These are phyloP conservation scores for Thecophora atra DNA, from an alignment of 2,888 invertebrate genomes.

Conservation along the genomic window DNA sequence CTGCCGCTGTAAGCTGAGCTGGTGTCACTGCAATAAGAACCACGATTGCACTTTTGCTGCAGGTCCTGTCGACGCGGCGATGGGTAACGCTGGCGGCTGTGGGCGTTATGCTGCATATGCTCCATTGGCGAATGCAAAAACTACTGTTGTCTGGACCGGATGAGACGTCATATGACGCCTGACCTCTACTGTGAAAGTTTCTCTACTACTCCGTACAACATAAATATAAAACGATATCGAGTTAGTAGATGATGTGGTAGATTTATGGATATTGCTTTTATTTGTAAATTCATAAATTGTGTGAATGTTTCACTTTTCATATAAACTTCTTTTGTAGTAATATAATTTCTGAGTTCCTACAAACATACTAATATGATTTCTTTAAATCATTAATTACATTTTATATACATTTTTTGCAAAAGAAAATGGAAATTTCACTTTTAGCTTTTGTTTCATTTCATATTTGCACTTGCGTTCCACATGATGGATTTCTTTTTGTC, in stretches of 20 bases:
- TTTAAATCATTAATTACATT: no score
- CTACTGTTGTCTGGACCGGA: background rate
- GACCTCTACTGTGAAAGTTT: no score
- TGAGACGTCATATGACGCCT: background rate
- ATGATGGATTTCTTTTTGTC: background rate
- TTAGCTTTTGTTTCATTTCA: slow-evolving; percentile 11
- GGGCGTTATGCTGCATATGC: background rate
- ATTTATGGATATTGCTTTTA: no score
- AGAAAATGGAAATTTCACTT: background rate
- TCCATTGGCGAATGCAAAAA: background rate
- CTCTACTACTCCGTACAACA: no score
- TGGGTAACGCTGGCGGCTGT: slow-evolving; percentile 32
- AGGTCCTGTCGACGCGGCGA: slow-evolving; percentile 71
- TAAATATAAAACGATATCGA: no score
- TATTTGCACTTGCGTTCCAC: background rate
- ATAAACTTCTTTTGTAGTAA: no score
- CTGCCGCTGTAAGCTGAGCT: slow-evolving; percentile 97
- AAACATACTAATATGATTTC: no score
- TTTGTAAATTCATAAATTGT: no score
- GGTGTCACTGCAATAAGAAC: slow-evolving; percentile 91
- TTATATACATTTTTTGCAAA: no score
- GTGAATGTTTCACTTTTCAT: no score
- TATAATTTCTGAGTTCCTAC: no score
- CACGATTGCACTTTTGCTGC: slow-evolving; percentile 84
- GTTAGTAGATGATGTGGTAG: no score